Conservation (phyloP, 2,888 invertebrate species). For the Apoda limacodes region DNA sequence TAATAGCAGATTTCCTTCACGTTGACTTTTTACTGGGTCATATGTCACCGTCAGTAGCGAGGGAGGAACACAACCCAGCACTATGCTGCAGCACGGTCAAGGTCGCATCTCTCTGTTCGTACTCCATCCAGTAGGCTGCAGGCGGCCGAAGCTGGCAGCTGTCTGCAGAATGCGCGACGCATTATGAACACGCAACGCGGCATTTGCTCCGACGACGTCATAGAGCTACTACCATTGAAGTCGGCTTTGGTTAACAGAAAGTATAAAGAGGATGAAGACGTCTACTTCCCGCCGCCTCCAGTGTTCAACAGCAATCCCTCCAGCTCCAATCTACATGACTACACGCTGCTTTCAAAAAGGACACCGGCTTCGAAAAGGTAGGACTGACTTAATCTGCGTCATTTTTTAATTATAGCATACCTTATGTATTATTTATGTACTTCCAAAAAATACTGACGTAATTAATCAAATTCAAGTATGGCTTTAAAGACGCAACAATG, state of each 20-base stretch:
- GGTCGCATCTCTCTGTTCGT: conserved; percentile 22
- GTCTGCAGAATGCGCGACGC: conserved; percentile 39
- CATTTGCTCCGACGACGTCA: conserved; percentile 41
- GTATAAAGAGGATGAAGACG: conserved; percentile 48
- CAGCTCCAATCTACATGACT: conserved; percentile 48
- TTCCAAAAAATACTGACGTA: too few relatives aligned
- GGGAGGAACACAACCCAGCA: conserved; percentile 12
- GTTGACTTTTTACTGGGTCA: too few relatives aligned
- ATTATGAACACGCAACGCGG: conserved; percentile 54
- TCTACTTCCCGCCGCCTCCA: conserved; percentile 44
- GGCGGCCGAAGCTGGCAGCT: conserved; percentile 37
- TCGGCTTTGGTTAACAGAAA: conserved; percentile 57
- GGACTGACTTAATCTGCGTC: too few relatives aligned
- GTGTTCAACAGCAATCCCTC: conserved; percentile 45
- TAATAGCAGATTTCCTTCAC: too few relatives aligned
- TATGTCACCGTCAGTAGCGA: neutral
- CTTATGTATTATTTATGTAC: too few relatives aligned
- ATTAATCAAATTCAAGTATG: too few relatives aligned
- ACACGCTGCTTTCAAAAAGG: conserved; percentile 57
- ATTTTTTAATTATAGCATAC: too few relatives aligned
- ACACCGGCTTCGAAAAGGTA: conserved; percentile 66
- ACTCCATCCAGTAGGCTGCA: conserved; percentile 38
- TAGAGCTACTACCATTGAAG: conserved; percentile 57
- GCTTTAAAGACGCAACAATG: too few relatives aligned
- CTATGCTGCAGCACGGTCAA: conserved; percentile 28